Evolutionary conservation across 2,113 vertebrate genomes (phyloP).

Genomic region (Dasyurus viverrinus): DNA sequence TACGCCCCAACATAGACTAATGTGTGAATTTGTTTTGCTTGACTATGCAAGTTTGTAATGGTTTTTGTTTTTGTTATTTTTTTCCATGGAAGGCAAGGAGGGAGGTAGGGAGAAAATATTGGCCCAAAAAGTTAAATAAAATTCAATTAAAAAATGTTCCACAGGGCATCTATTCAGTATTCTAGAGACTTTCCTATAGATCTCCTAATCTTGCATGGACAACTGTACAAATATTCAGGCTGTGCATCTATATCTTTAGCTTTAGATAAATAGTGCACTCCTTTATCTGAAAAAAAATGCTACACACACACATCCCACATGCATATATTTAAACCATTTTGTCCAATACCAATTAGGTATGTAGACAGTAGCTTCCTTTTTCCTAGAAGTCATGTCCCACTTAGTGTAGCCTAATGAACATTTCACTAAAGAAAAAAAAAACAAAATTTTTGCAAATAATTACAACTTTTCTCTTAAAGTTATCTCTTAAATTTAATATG

Average conservation of each 20-base stretch:
- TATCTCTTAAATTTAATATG: neutral
- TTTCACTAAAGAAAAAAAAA: neutral
- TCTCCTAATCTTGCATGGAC: neutral
- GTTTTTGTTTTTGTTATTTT: neutral
- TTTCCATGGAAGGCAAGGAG: neutral
- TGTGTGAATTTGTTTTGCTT: neutral
- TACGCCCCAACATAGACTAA: neutral
- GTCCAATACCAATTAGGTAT: too few species aligned
- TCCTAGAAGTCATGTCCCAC: neutral
- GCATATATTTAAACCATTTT: neutral
- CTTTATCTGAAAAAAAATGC: neutral
- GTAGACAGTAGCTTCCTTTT: neutral
- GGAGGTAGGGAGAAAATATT: neutral
- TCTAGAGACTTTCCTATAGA: neutral
- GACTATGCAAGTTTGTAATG: neutral
- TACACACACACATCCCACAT: too few species aligned
- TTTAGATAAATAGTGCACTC: neutral
- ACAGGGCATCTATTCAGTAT: neutral
- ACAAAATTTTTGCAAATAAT: neutral
- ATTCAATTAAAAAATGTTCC: neutral
- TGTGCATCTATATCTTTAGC: neutral
- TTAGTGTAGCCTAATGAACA: neutral
- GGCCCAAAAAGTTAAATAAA: neutral
- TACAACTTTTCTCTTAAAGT: neutral
- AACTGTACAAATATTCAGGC: neutral